phyloP scores from a whole-genome alignment of 1,140 invertebrate species.

The Euura lappo region DNA sequence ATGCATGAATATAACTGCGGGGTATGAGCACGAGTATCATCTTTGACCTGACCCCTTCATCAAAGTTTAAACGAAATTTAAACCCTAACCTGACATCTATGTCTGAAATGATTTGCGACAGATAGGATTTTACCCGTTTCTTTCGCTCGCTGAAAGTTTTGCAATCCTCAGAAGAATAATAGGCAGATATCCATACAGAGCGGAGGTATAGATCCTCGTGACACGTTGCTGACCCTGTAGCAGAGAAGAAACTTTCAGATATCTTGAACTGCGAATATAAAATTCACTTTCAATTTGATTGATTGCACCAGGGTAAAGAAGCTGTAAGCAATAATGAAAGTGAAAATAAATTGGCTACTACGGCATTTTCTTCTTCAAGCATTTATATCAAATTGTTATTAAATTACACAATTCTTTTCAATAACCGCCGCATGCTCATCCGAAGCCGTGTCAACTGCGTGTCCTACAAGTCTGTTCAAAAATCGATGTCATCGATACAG shows the following conservation, averaged over 20 bases:
- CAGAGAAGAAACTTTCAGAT: background rate
- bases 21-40: conserved; percentile 24
- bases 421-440: background rate
- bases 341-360: background rate
- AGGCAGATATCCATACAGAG: too few species aligned
- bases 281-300: conserved; percentile 7
- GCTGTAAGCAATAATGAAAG: background rate
- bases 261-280: background rate
- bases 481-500: too few species aligned
- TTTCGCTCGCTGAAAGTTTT: too few species aligned
- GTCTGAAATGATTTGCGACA: too few species aligned
- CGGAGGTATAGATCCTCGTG: too few species aligned
- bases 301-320: background rate
- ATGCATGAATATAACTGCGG: conserved; percentile 18
- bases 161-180: too few species aligned
- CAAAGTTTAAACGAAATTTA: too few species aligned
- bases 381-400: background rate
- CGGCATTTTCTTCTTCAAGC: background rate
- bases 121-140: too few species aligned
- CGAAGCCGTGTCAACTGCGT: background rate
- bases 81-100: too few species aligned
- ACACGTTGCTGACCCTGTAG: background rate
- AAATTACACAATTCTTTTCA: background rate
- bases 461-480: background rate
- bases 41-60: too few species aligned